These are phyloP conservation scores for Capitella teleta DNA, from an alignment of 1,140 invertebrate species.

Conservation along the genomic window DNA sequence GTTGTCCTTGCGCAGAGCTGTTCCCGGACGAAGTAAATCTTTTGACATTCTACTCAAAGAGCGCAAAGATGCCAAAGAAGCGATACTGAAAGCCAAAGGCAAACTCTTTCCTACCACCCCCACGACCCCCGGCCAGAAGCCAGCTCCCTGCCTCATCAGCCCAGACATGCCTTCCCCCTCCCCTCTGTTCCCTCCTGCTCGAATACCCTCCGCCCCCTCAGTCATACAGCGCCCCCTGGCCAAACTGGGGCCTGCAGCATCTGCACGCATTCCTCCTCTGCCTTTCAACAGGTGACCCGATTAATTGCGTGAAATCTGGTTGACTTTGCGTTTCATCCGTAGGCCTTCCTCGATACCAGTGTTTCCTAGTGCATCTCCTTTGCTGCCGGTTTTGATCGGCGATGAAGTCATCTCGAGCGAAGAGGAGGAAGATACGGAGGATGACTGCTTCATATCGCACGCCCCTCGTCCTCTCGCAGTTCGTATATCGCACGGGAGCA, in stretches of 20 bases:
- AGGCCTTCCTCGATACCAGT: background rate
- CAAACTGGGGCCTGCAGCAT: too few relatives aligned
- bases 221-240: too few relatives aligned
- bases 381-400: background rate
- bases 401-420: conserved; percentile 14
- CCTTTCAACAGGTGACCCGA: too few relatives aligned
- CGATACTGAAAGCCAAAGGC: conserved; percentile 12
- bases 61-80: conserved; percentile 51
- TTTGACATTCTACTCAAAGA: conserved; percentile 70
- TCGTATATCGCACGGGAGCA: conserved; percentile 14
- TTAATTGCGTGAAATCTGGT: too few relatives aligned
- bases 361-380: background rate
- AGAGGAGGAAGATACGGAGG: conserved; percentile 18
- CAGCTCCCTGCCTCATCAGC: background rate
- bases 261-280: too few relatives aligned
- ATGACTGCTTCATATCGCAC: conserved; percentile 22
- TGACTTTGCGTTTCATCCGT: background rate
- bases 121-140: background rate
- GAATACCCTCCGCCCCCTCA: too few relatives aligned
- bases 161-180: background rate
- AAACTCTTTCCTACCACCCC: background rate
- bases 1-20: conserved; percentile 58
- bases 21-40: conserved; percentile 59
- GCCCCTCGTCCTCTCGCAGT: conserved; percentile 34
- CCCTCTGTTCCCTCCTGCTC: background rate